Conservation (phyloP, 1,140 invertebrate genomes). For the Drosophila takahashii region DNA sequence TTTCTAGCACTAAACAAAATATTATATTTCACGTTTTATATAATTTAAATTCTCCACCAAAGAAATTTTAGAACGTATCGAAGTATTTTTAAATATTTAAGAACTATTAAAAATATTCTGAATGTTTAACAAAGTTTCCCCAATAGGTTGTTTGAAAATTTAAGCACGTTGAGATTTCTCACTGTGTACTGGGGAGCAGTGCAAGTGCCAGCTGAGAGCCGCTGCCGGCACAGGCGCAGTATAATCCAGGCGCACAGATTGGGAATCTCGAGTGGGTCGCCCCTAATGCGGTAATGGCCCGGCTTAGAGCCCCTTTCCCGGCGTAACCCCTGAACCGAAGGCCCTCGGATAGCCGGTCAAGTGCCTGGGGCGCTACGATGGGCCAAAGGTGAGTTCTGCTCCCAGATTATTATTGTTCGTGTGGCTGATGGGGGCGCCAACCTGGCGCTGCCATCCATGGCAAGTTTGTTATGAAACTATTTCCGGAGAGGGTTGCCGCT, state of each 20-base stretch:
- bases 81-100: too few relatives aligned
- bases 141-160: too few relatives aligned
- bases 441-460: slow-evolving; percentile 42
- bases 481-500: slow-evolving; percentile 14
- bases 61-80: too few relatives aligned
- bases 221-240: slow-evolving; percentile 71
- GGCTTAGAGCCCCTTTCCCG: slow-evolving; percentile 14
- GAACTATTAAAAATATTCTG: too few relatives aligned
- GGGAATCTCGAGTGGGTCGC: slow-evolving; percentile 51
- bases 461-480: slow-evolving; percentile 38
- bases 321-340: background rate
- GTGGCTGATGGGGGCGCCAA: slow-evolving; percentile 48
- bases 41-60: too few relatives aligned
- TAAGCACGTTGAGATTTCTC: background rate
- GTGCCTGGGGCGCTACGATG: slow-evolving; percentile 7
- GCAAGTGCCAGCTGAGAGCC: slow-evolving; percentile 61
- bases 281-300: slow-evolving; percentile 64
- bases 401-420: slow-evolving; percentile 24
- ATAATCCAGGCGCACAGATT: slow-evolving; percentile 60
- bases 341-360: slow-evolving; percentile 35
- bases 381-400: slow-evolving; percentile 36
- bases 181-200: slow-evolving; percentile 26
- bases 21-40: too few relatives aligned
- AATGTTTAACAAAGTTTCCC: too few relatives aligned
- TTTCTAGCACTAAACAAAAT: too few relatives aligned